A percentile compares a stretch with the other conserved stretches of the same genome.
Evolutionary conservation across 2,113 vertebrate species (phyloP).

Genomic region (Bos indicus): DNA sequence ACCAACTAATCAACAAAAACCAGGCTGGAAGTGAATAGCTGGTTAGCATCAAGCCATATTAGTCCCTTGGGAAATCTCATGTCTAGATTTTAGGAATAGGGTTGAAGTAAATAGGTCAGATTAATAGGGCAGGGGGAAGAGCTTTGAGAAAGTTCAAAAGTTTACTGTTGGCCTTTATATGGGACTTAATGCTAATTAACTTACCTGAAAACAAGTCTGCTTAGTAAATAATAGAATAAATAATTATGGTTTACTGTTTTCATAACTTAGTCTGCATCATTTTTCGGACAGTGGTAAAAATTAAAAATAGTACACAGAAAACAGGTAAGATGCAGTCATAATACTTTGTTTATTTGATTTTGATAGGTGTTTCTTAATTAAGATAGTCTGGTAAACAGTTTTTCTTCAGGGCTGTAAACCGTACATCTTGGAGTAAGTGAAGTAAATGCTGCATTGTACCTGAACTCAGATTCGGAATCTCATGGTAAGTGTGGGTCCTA

Average conservation of each 20-base stretch:
- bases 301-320: background rate
- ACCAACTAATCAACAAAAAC: background rate
- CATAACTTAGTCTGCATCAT: background rate
- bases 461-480: background rate
- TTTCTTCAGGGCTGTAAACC: background rate
- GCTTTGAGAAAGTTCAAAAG: background rate
- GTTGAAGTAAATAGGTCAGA: background rate
- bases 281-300: background rate
- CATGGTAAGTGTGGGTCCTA: background rate
- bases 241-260: background rate
- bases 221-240: background rate
- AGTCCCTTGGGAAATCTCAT: background rate
- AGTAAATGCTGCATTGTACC: background rate
- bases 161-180: background rate
- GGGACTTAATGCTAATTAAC: background rate
- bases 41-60: background rate
- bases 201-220: background rate
- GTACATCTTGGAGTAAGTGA: background rate
- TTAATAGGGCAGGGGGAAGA: rapidly evolving
- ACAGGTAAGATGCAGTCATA: background rate
- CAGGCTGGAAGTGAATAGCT: background rate
- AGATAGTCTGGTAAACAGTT: background rate
- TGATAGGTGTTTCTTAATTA: background rate
- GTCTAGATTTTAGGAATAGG: background rate
- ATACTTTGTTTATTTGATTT: background rate